These are phyloP conservation scores for Blastomussa wellsi DNA, from an alignment of 92 coral and sea anemone species.

Conservation along the genomic window DNA sequence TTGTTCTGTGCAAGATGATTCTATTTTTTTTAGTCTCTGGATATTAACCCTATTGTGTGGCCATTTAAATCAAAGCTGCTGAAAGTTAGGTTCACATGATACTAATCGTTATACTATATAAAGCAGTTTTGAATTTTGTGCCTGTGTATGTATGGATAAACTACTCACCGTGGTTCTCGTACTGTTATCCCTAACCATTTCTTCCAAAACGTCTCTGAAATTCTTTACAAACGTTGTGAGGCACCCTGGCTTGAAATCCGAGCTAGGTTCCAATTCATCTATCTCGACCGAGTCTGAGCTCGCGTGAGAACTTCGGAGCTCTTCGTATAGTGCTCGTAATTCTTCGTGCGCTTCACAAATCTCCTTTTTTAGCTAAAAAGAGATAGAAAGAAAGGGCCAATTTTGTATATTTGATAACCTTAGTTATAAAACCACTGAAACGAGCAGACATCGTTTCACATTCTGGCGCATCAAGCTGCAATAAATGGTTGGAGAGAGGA, in stretches of 20 bases:
- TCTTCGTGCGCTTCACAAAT: slow-evolving; percentile 79
- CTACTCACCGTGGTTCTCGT: slow-evolving; percentile 63
- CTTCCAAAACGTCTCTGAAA: slow-evolving; percentile 75
- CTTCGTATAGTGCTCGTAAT: slow-evolving; percentile 66
- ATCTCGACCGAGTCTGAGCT: slow-evolving; percentile 57
- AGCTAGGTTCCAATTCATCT: slow-evolving; percentile 44
- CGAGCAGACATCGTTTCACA: background rate
- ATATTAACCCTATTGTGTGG: too few species aligned
- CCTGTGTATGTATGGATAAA: too few species aligned
- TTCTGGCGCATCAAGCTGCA: background rate
- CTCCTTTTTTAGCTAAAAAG: slow-evolving; percentile 71
- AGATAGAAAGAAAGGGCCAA: background rate
- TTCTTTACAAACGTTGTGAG: slow-evolving; percentile 75
- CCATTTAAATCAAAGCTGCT: too few species aligned
- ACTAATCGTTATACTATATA: too few species aligned
- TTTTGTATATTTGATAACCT: too few species aligned
- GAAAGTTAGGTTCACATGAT: too few species aligned
- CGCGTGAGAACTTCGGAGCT: slow-evolving; percentile 71
- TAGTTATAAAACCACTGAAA: too few species aligned
- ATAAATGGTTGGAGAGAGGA: too few species aligned
- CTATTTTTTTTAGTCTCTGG: too few species aligned
- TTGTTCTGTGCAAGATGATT: too few species aligned
- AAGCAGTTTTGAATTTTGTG: too few species aligned
- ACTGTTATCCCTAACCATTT: slow-evolving; percentile 48
- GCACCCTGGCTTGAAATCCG: slow-evolving; percentile 62